A percentile compares a stretch with the other conserved stretches of the same genome.
Conservation (phyloP, 2,888 invertebrate genomes). For the Hirtodrosophila confusa region DNA sequence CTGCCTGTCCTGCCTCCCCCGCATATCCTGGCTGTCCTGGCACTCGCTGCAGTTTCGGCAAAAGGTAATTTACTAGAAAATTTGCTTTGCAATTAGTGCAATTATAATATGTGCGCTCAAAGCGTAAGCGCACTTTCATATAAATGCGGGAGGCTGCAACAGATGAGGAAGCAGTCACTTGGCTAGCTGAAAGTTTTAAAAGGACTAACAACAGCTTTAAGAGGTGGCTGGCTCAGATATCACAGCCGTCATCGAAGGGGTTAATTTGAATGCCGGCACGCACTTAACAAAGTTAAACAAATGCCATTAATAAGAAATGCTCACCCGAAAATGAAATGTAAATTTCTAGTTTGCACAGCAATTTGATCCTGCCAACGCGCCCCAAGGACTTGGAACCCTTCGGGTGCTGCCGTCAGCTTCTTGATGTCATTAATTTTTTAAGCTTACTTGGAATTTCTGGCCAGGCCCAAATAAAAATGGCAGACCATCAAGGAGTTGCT, state of each 20-base stretch:
- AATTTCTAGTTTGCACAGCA: constrained; percentile 71
- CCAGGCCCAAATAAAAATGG: constrained; percentile 69
- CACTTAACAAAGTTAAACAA: constrained; percentile 64
- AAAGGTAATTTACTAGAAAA: constrained; percentile 81
- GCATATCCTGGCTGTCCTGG: constrained; percentile 13
- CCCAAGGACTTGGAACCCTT: constrained; percentile 50
- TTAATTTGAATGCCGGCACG: constrained; percentile 26
- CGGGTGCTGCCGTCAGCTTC: constrained; percentile 58
- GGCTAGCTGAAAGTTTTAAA: constrained; percentile 5
- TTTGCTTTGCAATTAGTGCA: constrained; percentile 79
- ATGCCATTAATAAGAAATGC: constrained; percentile 76
- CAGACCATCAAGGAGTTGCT: constrained; percentile 77
- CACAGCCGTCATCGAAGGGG: constrained; percentile 28
- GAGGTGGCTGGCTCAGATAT: constrained; percentile 11
- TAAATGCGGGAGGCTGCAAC: neutral
- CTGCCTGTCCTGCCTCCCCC: constrained; percentile 16
- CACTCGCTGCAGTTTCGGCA: constrained; percentile 40
- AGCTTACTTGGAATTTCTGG: constrained; percentile 74
- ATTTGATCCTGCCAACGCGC: constrained; percentile 61
- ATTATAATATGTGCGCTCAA: constrained; percentile 65
- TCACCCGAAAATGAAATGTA: constrained; percentile 45
- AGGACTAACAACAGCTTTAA: constrained; percentile 22
- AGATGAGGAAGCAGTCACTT: neutral
- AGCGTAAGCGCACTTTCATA: constrained; percentile 16
- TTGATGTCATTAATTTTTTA: constrained; percentile 81